Evolutionary conservation across 2,113 vertebrate species (phyloP).

Genomic region (Zosterops pallidus): DNA sequence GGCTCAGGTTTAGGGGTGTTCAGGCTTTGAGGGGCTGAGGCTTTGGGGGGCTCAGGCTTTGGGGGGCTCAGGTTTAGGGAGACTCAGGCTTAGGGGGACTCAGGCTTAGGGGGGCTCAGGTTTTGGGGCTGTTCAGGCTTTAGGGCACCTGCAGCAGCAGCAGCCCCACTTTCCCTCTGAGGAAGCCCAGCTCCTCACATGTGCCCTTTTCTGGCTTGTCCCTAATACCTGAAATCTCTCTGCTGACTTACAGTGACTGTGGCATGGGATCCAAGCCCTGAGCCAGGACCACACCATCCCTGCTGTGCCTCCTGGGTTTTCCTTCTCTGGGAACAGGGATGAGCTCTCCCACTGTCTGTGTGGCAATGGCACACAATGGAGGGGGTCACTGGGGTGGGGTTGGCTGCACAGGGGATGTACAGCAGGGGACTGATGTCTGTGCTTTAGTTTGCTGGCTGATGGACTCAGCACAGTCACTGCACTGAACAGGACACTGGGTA

Average conservation of each 20-base stretch:
- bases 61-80: not conserved
- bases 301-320: not conserved
- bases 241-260: not conserved
- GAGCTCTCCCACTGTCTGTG: not conserved
- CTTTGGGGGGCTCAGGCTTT: not conserved
- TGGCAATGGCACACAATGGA: not conserved
- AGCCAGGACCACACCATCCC: not conserved
- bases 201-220: not conserved
- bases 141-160: not conserved
- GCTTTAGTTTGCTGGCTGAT: not conserved
- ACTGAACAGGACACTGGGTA: not conserved
- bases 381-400: not conserved
- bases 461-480: not conserved
- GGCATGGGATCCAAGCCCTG: not conserved
- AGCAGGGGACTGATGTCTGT: not conserved
- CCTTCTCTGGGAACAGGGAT: not conserved
- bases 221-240: not conserved
- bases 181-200: not conserved
- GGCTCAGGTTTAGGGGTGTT: not conserved
- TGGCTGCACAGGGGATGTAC: not conserved
- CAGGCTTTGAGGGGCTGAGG: no score
- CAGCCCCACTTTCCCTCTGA: accelerated
- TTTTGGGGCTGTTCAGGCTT: not conserved
- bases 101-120: not conserved
- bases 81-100: not conserved